These are phyloP conservation scores for Triops longicaudatus DNA, from an alignment of 1,140 invertebrate genomes.

Conservation along the genomic window DNA sequence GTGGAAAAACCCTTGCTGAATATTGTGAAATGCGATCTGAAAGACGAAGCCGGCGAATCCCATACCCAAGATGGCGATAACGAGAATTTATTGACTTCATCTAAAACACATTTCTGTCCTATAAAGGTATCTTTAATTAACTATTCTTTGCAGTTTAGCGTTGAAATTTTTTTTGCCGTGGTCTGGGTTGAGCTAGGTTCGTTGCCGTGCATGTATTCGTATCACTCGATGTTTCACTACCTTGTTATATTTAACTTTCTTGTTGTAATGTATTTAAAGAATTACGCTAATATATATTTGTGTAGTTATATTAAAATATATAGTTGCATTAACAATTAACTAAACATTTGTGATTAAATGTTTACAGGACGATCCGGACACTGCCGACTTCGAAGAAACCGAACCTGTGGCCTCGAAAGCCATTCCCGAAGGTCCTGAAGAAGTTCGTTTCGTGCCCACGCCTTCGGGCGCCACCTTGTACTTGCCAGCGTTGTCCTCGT, in stretches of 20 bases:
- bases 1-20: neutral
- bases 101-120: constrained; percentile 64
- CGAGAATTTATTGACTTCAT: constrained; percentile 60
- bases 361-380: constrained; percentile 23
- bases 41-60: neutral
- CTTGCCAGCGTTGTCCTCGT: constrained; percentile 28
- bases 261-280: too few species aligned
- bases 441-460: constrained; percentile 41
- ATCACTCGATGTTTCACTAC: too few species aligned
- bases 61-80: constrained; percentile 40
- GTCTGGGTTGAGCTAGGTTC: too few species aligned
- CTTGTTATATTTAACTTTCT: too few species aligned
- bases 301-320: too few species aligned
- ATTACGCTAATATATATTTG: too few species aligned
- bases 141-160: too few species aligned
- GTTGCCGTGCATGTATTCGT: too few species aligned
- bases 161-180: neutral
- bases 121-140: constrained; percentile 44
- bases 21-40: neutral
- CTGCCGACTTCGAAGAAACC: constrained; percentile 36
- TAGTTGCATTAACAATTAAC: too few species aligned
- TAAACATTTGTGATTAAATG: too few species aligned
- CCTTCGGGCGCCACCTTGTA: constrained; percentile 37
- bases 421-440: constrained; percentile 53
- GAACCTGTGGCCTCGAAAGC: constrained; percentile 59